These are phyloP conservation scores for Idaea dimidiata DNA, from an alignment of 2,888 invertebrate species.

Conservation along the genomic window DNA sequence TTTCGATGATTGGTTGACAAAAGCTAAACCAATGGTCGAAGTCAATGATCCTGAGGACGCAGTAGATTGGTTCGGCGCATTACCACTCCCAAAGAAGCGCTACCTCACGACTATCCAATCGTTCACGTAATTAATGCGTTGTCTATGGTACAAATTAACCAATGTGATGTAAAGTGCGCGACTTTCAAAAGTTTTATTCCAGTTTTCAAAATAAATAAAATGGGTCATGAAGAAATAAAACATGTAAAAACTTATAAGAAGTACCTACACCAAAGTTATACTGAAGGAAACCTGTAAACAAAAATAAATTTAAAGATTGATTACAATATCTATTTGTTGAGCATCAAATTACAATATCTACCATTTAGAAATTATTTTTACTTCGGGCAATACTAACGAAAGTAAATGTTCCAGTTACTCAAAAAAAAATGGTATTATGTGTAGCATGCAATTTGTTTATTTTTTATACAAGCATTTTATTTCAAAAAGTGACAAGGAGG, in stretches of 20 bases:
- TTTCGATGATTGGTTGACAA: slow-evolving; percentile 94
- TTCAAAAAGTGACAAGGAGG: no score
- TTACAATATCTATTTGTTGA: not conserved
- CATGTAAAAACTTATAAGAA: no score
- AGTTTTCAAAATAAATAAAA: not conserved
- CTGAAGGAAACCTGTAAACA: not conserved
- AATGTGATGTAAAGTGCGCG: slow-evolving; percentile 27
- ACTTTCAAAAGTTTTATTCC: slow-evolving; percentile 15
- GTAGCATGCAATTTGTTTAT: not conserved
- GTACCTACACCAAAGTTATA: no score
- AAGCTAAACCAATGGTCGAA: slow-evolving; percentile 92
- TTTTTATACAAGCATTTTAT: no score
- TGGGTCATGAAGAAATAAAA: not conserved
- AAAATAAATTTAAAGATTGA: not conserved
- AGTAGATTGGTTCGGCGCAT: slow-evolving; percentile 84
- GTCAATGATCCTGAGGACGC: slow-evolving; percentile 87
- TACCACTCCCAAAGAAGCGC: slow-evolving; percentile 84
- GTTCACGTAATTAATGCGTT: slow-evolving; percentile 68
- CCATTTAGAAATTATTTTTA: not conserved
- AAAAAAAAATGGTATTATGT: not conserved
- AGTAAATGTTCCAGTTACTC: not conserved
- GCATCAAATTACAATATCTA: not conserved
- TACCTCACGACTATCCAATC: slow-evolving; percentile 65
- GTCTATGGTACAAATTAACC: slow-evolving; percentile 58
- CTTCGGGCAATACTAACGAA: not conserved